Conservation (phyloP, 2,797 vertebrate species). For the Chloroceryle amazona region DNA sequence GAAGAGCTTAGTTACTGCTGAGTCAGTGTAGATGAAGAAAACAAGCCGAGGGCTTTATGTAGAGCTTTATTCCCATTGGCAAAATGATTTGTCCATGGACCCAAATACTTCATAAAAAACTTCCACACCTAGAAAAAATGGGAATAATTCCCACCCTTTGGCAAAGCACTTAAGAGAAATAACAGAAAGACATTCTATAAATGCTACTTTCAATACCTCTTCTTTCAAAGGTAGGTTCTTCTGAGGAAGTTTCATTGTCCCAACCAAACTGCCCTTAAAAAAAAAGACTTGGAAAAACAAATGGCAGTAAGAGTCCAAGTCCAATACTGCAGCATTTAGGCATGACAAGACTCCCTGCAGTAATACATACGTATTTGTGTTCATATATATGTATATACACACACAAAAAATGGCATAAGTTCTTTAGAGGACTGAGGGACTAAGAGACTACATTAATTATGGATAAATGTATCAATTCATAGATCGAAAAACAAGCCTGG, state of each 20-base stretch:
- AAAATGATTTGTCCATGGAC: neutral
- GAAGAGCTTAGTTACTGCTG: neutral
- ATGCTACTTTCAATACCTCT: neutral
- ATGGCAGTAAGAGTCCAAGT: neutral
- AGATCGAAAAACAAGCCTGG: neutral
- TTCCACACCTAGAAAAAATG: neutral
- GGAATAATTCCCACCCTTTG: neutral
- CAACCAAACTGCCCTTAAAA: neutral
- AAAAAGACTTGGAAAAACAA: neutral
- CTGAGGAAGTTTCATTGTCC: neutral
- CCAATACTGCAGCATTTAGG: neutral
- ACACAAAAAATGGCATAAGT: neutral
- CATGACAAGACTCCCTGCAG: neutral
- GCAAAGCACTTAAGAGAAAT: neutral
- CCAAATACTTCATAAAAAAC: neutral
- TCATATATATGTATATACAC: fast-evolving
- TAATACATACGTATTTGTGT: no score
- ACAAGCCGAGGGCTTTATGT: neutral
- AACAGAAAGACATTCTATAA: neutral
- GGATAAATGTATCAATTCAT: neutral
- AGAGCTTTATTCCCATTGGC: neutral
- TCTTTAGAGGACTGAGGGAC: neutral
- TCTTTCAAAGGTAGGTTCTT: neutral
- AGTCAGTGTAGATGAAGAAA: neutral
- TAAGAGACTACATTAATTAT: neutral